Conservation (phyloP, 2,888 invertebrate genomes). For the Glyphotaelius pellucidus region DNA sequence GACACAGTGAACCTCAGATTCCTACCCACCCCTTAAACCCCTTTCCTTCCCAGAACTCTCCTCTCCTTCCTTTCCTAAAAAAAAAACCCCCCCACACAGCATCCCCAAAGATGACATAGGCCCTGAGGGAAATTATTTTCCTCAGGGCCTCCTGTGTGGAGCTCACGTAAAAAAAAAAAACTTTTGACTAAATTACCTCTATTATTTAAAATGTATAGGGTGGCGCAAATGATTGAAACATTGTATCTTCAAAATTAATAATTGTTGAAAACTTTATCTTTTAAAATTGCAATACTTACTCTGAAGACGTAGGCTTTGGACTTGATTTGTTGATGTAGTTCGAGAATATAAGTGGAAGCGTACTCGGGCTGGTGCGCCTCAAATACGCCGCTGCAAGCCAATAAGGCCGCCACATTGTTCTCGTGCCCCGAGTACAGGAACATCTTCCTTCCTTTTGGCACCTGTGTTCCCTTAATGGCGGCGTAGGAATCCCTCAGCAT, state of each 20-base stretch:
- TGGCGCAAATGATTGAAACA: not conserved
- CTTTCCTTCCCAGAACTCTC: too few species aligned
- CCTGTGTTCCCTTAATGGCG: conserved; percentile 60
- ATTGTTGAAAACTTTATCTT: not conserved
- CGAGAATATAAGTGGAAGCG: conserved; percentile 77
- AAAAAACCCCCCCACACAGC: too few species aligned
- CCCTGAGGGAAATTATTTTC: too few species aligned
- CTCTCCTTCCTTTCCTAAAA: too few species aligned
- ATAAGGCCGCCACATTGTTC: conserved; percentile 79
- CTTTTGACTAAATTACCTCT: not conserved
- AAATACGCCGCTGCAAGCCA: conserved; percentile 77
- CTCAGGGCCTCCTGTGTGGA: too few species aligned
- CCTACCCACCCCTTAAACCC: too few species aligned
- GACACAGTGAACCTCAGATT: too few species aligned
- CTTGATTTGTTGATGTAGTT: conserved; percentile 72
- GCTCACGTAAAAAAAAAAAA: too few species aligned
- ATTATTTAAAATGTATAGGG: not conserved
- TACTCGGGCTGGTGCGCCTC: conserved; percentile 79
- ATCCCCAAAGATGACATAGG: too few species aligned
- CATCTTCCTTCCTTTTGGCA: conserved; percentile 71
- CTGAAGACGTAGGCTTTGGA: conserved; percentile 73
- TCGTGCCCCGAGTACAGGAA: conserved; percentile 80
- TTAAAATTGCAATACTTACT: conserved; percentile 69
- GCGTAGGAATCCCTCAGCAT: conserved; percentile 70
- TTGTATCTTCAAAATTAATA: not conserved